Conservation (phyloP, 2,888 invertebrate genomes). For the Dioctria rufipes region DNA sequence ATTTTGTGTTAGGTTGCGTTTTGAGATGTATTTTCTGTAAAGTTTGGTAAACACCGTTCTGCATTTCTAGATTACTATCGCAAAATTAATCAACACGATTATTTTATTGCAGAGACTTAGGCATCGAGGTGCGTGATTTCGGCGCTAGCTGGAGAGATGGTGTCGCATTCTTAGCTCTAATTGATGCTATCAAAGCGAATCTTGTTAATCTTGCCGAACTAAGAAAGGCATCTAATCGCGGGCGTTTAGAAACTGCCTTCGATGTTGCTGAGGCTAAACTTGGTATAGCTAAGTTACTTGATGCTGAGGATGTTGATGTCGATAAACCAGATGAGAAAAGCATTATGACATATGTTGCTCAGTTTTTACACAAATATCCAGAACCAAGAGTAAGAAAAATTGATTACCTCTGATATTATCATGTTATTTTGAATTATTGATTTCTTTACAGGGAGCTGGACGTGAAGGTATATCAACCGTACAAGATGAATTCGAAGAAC, state of each 20-base stretch:
- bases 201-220: constrained; percentile 90
- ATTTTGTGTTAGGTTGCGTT: too few species aligned
- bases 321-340: constrained; percentile 97
- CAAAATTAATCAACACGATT: too few species aligned
- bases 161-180: constrained; percentile 93
- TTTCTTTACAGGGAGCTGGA: constrained; percentile 75
- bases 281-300: constrained; percentile 91
- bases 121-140: constrained; percentile 92
- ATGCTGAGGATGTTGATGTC: constrained; percentile 97
- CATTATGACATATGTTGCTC: constrained; percentile 98
- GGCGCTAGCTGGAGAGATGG: constrained; percentile 97
- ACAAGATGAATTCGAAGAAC: constrained; percentile 85
- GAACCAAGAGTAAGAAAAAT: constrained; percentile 79
- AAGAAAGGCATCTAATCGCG: constrained; percentile 82
- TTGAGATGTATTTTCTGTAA: too few species aligned
- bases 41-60: too few species aligned
- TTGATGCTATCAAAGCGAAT: constrained; percentile 94
- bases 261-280: constrained; percentile 92
- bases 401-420: background rate
- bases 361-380: constrained; percentile 95
- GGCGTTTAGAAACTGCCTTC: constrained; percentile 93
- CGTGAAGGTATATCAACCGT: constrained; percentile 83
- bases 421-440: background rate
- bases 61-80: too few species aligned
- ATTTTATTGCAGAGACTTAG: constrained; percentile 78